Evolutionary conservation across 2,888 invertebrate species (phyloP).

Genomic region (Pseudoips prasinana): DNA sequence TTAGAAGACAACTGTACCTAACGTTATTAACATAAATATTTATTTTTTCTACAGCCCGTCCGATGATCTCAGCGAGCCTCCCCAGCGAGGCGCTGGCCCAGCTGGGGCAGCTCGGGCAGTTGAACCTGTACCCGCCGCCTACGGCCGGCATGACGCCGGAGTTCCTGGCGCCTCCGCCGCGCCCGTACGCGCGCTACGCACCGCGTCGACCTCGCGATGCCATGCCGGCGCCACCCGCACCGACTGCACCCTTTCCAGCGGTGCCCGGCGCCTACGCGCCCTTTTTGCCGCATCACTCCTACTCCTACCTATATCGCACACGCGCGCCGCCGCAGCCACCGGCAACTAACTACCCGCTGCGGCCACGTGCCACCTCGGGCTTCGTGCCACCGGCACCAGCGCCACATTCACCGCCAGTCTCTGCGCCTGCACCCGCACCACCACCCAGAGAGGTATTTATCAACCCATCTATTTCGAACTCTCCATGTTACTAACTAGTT

Average conservation of each 20-base stretch:
- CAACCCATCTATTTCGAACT: background rate
- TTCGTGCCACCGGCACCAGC: slow-evolving; percentile 72
- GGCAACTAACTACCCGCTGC: slow-evolving; percentile 56
- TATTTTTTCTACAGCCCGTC: slow-evolving; percentile 64
- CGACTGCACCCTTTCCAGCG: slow-evolving; percentile 52
- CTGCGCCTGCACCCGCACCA: slow-evolving; percentile 58
- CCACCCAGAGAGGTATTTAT: slow-evolving; percentile 67
- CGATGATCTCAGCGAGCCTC: slow-evolving; percentile 86
- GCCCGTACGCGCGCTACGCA: slow-evolving; percentile 81
- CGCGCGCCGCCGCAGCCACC: slow-evolving; percentile 60
- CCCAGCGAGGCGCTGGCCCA: slow-evolving; percentile 85
- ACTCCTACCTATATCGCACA: slow-evolving; percentile 71
- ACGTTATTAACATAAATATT: slow-evolving; percentile 14
- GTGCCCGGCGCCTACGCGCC: slow-evolving; percentile 64
- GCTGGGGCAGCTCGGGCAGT: slow-evolving; percentile 81
- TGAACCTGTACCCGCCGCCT: slow-evolving; percentile 81
- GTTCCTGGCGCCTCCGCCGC: slow-evolving; percentile 85
- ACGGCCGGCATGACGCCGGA: slow-evolving; percentile 78
- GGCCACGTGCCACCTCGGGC: slow-evolving; percentile 66
- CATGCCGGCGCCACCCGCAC: slow-evolving; percentile 58
- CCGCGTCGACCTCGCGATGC: slow-evolving; percentile 61
- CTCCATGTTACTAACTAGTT: background rate
- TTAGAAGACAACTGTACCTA: background rate
- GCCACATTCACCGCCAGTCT: slow-evolving; percentile 64
- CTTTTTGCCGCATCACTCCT: slow-evolving; percentile 70